Evolutionary conservation across 2,888 invertebrate genomes (phyloP).

Genomic region (Crematogaster levior): DNA sequence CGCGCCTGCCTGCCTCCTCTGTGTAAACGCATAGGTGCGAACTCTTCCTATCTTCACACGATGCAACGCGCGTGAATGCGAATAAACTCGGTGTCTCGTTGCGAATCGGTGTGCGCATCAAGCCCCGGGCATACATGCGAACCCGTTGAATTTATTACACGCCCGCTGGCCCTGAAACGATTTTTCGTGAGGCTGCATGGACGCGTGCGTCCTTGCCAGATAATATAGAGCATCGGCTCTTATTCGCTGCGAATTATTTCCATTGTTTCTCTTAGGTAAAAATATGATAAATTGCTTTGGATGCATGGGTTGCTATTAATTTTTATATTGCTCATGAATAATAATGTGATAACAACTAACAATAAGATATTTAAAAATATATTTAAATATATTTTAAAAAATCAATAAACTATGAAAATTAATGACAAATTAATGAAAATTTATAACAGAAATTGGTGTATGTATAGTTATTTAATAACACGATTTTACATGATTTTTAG

Average conservation of each 20-base stretch:
- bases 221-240: conserved; percentile 37
- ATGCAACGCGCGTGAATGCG: conserved; percentile 14
- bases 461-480: too few relatives aligned
- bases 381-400: too few relatives aligned
- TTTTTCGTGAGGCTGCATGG: conserved; percentile 44
- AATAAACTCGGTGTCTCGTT: conserved; percentile 39
- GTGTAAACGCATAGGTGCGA: conserved; percentile 64
- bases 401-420: not conserved
- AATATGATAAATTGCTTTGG: conserved; percentile 2
- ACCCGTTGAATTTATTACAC: conserved; percentile 56
- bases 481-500: too few relatives aligned
- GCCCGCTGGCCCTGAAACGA: conserved; percentile 54
- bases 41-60: conserved; percentile 16
- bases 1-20: conserved; percentile 64
- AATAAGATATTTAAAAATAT: not conserved
- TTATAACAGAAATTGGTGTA: too few relatives aligned
- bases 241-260: not conserved
- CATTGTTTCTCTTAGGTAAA: conserved; percentile 11
- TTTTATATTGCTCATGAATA: not conserved
- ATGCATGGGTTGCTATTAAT: not conserved
- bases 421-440: too few relatives aligned
- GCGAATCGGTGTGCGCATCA: conserved; percentile 30
- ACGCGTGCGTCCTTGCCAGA: conserved; percentile 45
- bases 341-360: not conserved
- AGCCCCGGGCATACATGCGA: conserved; percentile 25